phyloP scores from a whole-genome alignment of 2,797 vertebrate genomes.

The Gambusia yucatana region DNA sequence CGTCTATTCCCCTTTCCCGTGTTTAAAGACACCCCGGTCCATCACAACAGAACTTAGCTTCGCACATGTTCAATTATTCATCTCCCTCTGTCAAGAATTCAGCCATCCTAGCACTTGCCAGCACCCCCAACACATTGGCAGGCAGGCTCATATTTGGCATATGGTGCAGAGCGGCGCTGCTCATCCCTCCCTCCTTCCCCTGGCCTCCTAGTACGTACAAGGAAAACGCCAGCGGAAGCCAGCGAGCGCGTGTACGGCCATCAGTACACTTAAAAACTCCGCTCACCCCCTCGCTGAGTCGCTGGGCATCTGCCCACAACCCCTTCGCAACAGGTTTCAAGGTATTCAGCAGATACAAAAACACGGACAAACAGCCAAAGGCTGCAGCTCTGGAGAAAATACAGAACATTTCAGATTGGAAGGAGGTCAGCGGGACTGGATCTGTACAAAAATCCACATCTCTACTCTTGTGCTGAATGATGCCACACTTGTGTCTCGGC shows the following conservation, averaged over 20 bases:
- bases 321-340: slow-evolving; percentile 59
- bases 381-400: background rate
- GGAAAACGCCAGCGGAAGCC: slow-evolving; percentile 39
- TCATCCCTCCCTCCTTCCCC: slow-evolving; percentile 70
- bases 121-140: slow-evolving; percentile 80
- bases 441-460: background rate
- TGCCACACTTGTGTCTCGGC: background rate
- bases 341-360: slow-evolving; percentile 36
- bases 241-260: slow-evolving; percentile 5
- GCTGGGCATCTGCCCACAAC: slow-evolving; percentile 49
- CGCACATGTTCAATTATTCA: slow-evolving; percentile 80
- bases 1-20: slow-evolving; percentile 45
- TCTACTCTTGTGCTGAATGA: background rate
- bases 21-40: slow-evolving; percentile 58
- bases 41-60: slow-evolving; percentile 71
- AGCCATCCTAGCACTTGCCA: slow-evolving; percentile 77
- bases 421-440: background rate
- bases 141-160: slow-evolving; percentile 77
- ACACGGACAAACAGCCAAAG: slow-evolving; percentile 14
- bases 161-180: slow-evolving; percentile 74
- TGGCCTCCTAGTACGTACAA: slow-evolving; percentile 64
- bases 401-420: background rate
- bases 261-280: background rate
- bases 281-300: slow-evolving; percentile 26
- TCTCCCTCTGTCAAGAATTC: slow-evolving; percentile 82